phyloP scores from a whole-genome alignment of 2,113 vertebrate species.

The Orientallactaga bullata region DNA sequence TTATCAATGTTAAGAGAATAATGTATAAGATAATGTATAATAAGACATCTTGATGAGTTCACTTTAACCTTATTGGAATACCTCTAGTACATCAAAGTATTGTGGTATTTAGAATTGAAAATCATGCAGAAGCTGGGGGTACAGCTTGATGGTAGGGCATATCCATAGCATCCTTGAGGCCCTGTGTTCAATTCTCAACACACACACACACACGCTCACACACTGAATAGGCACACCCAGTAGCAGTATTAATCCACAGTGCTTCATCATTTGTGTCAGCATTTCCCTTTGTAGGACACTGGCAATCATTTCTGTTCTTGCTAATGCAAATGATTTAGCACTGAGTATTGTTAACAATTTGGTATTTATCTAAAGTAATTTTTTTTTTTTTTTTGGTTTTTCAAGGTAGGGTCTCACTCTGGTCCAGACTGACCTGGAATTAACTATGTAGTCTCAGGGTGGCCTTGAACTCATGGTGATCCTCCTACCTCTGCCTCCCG shows the following conservation, averaged over 20 bases:
- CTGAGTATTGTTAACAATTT: background rate
- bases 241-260: background rate
- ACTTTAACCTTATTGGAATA: conserved; percentile 6
- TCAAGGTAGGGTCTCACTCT: no score
- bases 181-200: background rate
- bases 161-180: background rate
- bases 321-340: background rate
- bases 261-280: conserved; percentile 23
- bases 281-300: background rate
- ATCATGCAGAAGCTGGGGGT: background rate
- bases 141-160: background rate
- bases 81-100: background rate
- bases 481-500: no score
- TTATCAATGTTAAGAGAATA: background rate
- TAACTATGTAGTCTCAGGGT: no score
- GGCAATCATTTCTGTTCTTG: background rate
- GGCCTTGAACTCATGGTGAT: no score
- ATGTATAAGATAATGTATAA: background rate
- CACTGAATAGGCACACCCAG: background rate
- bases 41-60: background rate
- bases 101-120: background rate
- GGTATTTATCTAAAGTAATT: background rate
- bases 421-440: no score
- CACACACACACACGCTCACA: no score
- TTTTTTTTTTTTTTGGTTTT: no score